Percentiles rank a stretch among this genome's conserved stretches.
These are phyloP conservation scores for Carassius auratus DNA, from an alignment of 2,113 vertebrate genomes.

Conservation along the genomic window DNA sequence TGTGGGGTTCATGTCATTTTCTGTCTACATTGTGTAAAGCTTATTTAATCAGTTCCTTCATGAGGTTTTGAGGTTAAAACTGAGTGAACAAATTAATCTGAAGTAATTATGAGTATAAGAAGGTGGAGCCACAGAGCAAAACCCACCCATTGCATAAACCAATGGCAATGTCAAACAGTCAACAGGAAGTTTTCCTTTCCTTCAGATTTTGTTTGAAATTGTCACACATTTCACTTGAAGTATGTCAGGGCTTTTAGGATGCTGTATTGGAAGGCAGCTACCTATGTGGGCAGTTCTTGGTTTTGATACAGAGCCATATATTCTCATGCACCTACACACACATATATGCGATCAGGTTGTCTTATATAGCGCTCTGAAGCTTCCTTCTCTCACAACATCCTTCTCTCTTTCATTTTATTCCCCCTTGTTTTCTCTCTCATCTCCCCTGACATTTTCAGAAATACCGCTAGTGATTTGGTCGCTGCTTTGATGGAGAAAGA, in stretches of 20 bases:
- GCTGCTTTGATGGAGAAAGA: conserved; percentile 28
- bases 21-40: background rate
- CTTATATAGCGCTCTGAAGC: conserved; percentile 15
- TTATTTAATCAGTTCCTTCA: background rate
- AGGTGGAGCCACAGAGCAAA: background rate
- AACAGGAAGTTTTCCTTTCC: background rate
- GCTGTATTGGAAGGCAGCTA: background rate
- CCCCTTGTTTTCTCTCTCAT: background rate
- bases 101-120: background rate
- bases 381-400: conserved; percentile 13
- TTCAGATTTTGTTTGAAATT: background rate
- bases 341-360: background rate
- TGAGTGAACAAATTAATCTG: too few relatives aligned
- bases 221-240: background rate
- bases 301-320: background rate
- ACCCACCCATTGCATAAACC: background rate
- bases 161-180: background rate
- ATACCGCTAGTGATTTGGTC: conserved; percentile 45
- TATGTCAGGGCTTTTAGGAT: background rate
- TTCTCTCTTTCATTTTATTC: background rate
- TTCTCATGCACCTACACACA: background rate
- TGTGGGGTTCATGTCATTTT: background rate
- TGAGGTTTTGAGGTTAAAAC: background rate
- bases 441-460: conserved; percentile 56
- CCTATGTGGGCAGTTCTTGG: background rate